Evolutionary conservation across 2,797 vertebrate genomes (phyloP).

Genomic region (Acrocephalus scirpaceus): DNA sequence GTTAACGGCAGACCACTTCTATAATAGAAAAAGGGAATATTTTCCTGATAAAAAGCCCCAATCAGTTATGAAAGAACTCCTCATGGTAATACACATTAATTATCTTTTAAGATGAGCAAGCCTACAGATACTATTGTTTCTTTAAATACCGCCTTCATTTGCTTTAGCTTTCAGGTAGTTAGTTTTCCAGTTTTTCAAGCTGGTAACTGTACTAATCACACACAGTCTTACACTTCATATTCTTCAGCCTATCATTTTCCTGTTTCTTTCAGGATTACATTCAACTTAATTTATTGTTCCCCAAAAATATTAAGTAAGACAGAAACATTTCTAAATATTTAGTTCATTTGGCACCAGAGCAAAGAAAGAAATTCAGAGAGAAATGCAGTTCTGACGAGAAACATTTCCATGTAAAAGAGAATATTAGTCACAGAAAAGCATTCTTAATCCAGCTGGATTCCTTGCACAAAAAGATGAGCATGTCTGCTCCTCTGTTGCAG

Average conservation of each 20-base stretch:
- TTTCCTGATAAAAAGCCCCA: neutral
- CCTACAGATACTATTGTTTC: neutral
- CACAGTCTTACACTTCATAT: neutral
- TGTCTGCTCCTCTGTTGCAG: conserved; percentile 33
- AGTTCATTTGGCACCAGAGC: conserved; percentile 40
- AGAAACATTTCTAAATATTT: conserved; percentile 16
- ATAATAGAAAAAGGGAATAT: neutral
- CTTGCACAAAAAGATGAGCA: conserved; percentile 33
- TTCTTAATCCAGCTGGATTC: conserved; percentile 48
- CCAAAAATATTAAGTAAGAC: conserved; percentile 7
- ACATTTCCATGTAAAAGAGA: conserved; percentile 37
- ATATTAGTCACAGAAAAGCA: conserved; percentile 39
- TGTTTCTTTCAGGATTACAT: neutral
- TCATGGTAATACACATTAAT: neutral
- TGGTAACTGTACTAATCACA: neutral
- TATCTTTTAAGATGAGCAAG: neutral
- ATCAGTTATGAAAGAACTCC: neutral
- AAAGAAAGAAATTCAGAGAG: conserved; percentile 36
- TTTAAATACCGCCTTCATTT: neutral
- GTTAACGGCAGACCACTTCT: neutral
- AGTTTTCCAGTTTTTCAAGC: neutral
- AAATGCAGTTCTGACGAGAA: conserved; percentile 25
- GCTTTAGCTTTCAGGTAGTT: neutral
- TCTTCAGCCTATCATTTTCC: neutral
- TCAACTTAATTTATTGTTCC: conserved; percentile 4